Conservation (phyloP, 2,888 invertebrate genomes). For the Drosophila heteroneura region DNA sequence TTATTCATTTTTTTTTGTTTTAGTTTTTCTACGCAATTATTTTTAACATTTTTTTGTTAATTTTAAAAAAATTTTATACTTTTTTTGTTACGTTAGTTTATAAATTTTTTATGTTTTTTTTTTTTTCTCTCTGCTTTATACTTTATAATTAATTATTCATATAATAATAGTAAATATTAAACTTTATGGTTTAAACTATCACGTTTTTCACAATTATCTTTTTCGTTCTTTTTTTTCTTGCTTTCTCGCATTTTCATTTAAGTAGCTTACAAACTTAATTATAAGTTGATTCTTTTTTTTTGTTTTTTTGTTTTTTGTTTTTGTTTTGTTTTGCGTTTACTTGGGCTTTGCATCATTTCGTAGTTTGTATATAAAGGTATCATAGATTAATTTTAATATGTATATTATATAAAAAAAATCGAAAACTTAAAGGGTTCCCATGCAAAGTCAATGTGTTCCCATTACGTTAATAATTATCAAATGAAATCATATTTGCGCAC, state of each 20-base stretch:
- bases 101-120: constrained; percentile 51
- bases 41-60: constrained; percentile 77
- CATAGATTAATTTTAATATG: constrained; percentile 51
- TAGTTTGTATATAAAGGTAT: constrained; percentile 50
- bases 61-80: constrained; percentile 72
- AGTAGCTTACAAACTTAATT: constrained; percentile 75
- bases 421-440: constrained; percentile 63
- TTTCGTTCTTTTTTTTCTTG: constrained; percentile 49
- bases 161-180: constrained; percentile 81
- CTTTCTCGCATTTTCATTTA: constrained; percentile 66
- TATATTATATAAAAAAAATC: constrained; percentile 41
- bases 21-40: constrained; percentile 76
- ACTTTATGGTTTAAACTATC: constrained; percentile 81
- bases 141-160: constrained; percentile 78
- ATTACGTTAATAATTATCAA: constrained; percentile 36
- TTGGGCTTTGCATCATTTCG: constrained; percentile 46
- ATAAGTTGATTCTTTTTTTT: constrained; percentile 46
- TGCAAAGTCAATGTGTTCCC: constrained; percentile 31
- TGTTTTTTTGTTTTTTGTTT: constrained; percentile 41
- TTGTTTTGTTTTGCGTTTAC: constrained; percentile 45
- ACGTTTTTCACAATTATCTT: constrained; percentile 76
- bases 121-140: constrained; percentile 59
- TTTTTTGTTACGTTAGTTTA: constrained; percentile 79
- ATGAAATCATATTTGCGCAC: constrained; percentile 52
- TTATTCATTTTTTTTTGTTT: constrained; percentile 79